Conservation (phyloP, 2,888 invertebrate genomes). For the Petrophora chlorosata region DNA sequence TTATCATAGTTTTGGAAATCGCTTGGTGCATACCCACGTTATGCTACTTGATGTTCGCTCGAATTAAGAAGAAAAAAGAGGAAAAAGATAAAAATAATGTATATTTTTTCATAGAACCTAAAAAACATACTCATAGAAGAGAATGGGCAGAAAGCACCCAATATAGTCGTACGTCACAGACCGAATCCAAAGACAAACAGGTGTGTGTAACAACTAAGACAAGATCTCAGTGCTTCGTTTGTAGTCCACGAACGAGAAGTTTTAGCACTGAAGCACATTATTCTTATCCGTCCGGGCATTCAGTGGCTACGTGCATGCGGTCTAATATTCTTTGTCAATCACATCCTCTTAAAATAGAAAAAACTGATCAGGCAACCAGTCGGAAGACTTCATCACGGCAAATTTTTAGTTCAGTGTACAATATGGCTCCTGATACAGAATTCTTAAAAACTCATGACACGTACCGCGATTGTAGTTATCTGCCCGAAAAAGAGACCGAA, state of each 20-base stretch:
- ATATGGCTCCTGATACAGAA: slow-evolving; percentile 1
- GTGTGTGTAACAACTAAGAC: background rate
- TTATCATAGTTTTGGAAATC: slow-evolving; percentile 62
- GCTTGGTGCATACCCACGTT: slow-evolving; percentile 64
- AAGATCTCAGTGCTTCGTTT: background rate
- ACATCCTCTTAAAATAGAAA: background rate
- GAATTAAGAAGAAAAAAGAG: slow-evolving; percentile 36
- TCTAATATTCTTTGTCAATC: background rate
- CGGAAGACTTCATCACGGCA: background rate
- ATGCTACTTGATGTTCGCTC: slow-evolving; percentile 41
- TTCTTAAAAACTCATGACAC: background rate
- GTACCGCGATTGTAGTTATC: background rate
- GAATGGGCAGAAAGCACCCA: slow-evolving; percentile 8
- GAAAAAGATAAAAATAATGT: slow-evolving; percentile 36
- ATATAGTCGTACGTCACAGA: too few relatives aligned
- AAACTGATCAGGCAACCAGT: background rate
- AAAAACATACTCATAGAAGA: background rate
- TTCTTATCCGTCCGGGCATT: background rate
- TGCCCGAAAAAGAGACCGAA: slow-evolving; percentile 1
- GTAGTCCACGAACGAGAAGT: background rate
- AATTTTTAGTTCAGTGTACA: background rate
- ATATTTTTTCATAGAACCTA: slow-evolving; percentile 16
- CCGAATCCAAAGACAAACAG: too few relatives aligned
- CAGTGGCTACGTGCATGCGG: slow-evolving; percentile 1
- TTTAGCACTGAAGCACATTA: background rate